These are phyloP conservation scores for Takifugu ocellatus DNA, from an alignment of 2,797 vertebrate species.

Conservation along the genomic window DNA sequence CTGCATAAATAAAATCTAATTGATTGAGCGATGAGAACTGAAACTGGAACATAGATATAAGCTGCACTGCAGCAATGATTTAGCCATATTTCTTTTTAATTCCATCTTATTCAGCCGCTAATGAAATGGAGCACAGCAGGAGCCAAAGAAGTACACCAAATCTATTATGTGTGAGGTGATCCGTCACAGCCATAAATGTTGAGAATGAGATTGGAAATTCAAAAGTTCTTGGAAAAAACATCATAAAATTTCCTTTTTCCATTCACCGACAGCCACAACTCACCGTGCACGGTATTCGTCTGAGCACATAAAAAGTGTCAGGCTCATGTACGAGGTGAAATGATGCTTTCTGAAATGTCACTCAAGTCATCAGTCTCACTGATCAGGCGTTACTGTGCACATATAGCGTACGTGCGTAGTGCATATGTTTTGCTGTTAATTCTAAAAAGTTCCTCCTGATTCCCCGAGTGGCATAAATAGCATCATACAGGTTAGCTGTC, in stretches of 20 bases:
- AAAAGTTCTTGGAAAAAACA: conserved; percentile 72
- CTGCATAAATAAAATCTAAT: too few species aligned
- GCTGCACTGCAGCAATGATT: conserved; percentile 26
- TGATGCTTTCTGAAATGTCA: conserved; percentile 65
- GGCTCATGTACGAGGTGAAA: conserved; percentile 51
- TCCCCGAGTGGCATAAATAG: not conserved
- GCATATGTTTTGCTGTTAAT: conserved; percentile 25
- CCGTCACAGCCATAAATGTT: conserved; percentile 73
- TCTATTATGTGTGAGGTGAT: conserved; percentile 68
- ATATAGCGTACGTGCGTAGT: conserved; percentile 7
- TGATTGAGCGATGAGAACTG: conserved; percentile 48
- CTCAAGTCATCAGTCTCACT: conserved; percentile 53
- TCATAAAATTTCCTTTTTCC: conserved; percentile 61
- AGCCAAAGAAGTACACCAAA: conserved; percentile 66
- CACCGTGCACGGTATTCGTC: conserved; percentile 48
- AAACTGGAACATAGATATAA: conserved; percentile 54
- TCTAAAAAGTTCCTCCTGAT: conserved; percentile 4
- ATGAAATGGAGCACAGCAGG: conserved; percentile 25
- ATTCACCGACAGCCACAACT: conserved; percentile 52
- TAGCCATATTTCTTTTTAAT: conserved; percentile 35
- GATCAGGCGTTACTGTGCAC: conserved; percentile 35
- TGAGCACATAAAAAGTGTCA: conserved; percentile 59
- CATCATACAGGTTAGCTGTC: conserved; percentile 8
- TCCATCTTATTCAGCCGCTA: conserved; percentile 53
- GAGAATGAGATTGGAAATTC: conserved; percentile 75